phyloP scores from a whole-genome alignment of 1,140 invertebrate species.

The Acromyrmex charruanus region DNA sequence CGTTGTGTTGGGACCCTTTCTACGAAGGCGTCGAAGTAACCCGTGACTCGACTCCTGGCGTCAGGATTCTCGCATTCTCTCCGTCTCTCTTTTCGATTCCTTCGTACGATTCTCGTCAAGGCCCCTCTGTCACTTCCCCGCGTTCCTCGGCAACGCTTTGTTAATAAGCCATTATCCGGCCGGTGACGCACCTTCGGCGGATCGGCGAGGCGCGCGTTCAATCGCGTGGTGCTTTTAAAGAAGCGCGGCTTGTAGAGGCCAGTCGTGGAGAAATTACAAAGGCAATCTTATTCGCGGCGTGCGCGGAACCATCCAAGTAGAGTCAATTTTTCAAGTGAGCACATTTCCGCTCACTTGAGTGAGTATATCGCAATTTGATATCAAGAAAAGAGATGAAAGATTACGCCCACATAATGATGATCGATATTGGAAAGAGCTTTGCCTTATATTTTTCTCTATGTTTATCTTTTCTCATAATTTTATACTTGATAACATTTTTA shows the following conservation, averaged over 20 bases:
- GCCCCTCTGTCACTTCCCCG: constrained; percentile 72
- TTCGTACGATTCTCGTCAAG: constrained; percentile 48
- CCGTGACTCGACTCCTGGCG: constrained; percentile 76
- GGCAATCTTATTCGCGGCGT: constrained; percentile 29
- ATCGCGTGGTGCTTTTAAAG: constrained; percentile 60
- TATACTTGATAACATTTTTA: not conserved
- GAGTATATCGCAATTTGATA: constrained; percentile 27
- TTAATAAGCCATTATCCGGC: constrained; percentile 77
- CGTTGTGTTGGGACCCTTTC: constrained; percentile 81
- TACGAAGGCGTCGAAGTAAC: constrained; percentile 76
- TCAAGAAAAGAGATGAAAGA: not conserved
- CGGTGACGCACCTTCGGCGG: constrained; percentile 65
- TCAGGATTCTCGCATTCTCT: constrained; percentile 62
- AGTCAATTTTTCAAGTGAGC: constrained; percentile 32
- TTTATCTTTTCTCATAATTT: not conserved
- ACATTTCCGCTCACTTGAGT: not conserved
- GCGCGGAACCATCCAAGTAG: not conserved
- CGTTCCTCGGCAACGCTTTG: constrained; percentile 72
- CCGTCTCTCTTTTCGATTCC: constrained; percentile 51
- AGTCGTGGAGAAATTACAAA: constrained; percentile 31
- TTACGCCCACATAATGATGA: not conserved
- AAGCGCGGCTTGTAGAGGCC: constrained; percentile 32
- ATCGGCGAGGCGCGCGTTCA: constrained; percentile 57
- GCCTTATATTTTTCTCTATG: not conserved
- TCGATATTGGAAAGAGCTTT: not conserved